Evolutionary conservation across 2,888 invertebrate species (phyloP), one percentile per base, ranked within the genome.

Genomic region (Sacculina carcini): DNA sequence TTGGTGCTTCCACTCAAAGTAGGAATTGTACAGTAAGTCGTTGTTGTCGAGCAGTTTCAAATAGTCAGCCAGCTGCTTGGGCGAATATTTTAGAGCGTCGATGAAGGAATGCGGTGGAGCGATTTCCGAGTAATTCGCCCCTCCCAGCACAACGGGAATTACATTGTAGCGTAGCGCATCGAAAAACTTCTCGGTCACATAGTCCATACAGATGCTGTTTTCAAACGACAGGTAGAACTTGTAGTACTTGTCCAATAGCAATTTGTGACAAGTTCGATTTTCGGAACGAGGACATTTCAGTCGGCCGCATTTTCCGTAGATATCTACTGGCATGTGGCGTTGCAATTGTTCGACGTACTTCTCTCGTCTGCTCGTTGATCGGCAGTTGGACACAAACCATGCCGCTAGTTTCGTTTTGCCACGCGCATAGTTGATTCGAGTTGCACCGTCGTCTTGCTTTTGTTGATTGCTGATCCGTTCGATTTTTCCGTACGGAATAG

Each of bases 51-150:
- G 55, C 32, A 54, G 54, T 14, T 52, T 42, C 28, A 63, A 53
- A 46, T 61, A 59, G 3, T 55, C 51, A 5, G 61, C 61, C 23
- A 64, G 57, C n/a, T 56, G 56, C 52, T 58, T 54, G 1, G 62
- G 57, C 5, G 57, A 55, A 51, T 62, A 64, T 24, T 59, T 58
- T 5, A 58, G 55, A 0, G 61, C 62, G 53, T 63, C 58, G 44
- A 65, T 63, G 55, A 58, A 63, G 4, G 63, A 61, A 16, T 56
- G 56, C 16, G 56, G 55, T 0, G 65, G 64, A 2, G 60, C 57
- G 5, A 60, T 52, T n/a, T 28, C 14, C 2, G 55, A 54, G 51
- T 64, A 63, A 52, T 63, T 57, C 0, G 58, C 59, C 10, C 59
- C 56, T 1, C 63, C 63, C 42, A 60, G 59, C 2, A 62, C 62